Evolutionary conservation across 2,113 vertebrate genomes (phyloP).

Genomic region (Mionectes macconnelli): DNA sequence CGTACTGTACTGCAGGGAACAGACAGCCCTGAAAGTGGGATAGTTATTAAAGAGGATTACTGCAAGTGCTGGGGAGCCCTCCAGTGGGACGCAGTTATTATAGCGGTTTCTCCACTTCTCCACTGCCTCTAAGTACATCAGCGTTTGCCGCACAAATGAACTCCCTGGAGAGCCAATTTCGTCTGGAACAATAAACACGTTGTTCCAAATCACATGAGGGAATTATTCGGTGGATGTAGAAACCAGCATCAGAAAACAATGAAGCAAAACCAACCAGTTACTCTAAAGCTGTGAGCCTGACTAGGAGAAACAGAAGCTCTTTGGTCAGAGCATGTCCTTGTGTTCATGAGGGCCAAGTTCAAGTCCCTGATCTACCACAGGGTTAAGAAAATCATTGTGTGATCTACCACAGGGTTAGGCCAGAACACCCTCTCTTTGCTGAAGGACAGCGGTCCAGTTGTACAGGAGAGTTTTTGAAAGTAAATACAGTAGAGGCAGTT

Average conservation of each 20-base stretch:
- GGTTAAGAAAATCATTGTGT: not conserved
- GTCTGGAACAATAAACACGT: not conserved
- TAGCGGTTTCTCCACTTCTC: not conserved
- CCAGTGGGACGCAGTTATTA: conserved; percentile 33
- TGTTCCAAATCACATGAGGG: not conserved
- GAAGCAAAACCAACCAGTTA: accelerated
- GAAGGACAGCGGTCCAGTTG: not conserved
- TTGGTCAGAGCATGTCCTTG: not conserved
- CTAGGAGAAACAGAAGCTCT: not conserved
- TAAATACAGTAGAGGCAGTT: not conserved
- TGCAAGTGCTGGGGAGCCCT: conserved; percentile 46
- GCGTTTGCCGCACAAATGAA: not conserved
- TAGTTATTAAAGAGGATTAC: not conserved
- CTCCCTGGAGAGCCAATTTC: not conserved
- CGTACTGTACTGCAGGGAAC: not conserved
- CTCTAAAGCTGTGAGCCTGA: not conserved
- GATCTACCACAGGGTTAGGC: not conserved
- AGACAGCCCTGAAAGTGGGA: not conserved
- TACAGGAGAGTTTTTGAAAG: not conserved
- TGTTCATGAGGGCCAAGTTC: not conserved
- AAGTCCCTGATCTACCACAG: not conserved
- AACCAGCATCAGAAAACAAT: not conserved
- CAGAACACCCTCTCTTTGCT: accelerated
- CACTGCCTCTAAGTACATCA: not conserved
- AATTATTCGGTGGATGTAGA: not conserved